These are phyloP conservation scores for Mus spretus DNA, from an alignment of 2,797 vertebrate genomes.

Conservation along the genomic window DNA sequence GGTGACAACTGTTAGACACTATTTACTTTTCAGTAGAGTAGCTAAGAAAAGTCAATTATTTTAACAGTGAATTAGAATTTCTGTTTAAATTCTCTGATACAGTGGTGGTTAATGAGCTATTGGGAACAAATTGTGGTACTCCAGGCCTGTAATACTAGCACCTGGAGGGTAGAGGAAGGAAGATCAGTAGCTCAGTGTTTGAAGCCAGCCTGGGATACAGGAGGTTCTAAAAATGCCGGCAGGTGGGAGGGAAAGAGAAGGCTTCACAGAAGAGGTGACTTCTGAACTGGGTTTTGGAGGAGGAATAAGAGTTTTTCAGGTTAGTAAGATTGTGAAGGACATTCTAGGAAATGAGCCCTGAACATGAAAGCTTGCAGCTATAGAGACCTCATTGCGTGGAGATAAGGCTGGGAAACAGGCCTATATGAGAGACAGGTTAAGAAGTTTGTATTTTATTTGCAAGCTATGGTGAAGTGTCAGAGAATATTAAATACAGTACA, in stretches of 20 bases:
- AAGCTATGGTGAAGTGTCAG: background rate
- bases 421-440: background rate
- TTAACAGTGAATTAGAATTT: conserved; percentile 8
- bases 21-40: background rate
- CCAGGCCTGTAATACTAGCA: background rate
- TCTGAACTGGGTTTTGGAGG: conserved; percentile 43
- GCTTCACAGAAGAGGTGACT: conserved; percentile 35
- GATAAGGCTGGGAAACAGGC: background rate
- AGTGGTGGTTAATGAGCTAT: conserved; percentile 21
- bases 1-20: background rate
- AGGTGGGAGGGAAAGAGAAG: background rate
- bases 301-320: conserved; percentile 48
- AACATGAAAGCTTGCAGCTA: background rate
- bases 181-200: background rate
- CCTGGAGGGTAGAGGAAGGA: background rate
- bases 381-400: background rate
- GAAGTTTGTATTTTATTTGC: background rate
- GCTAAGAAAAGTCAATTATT: conserved; percentile 10
- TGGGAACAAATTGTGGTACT: background rate
- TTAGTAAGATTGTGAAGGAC: background rate
- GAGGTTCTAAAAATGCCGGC: background rate
- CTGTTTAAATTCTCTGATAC: background rate
- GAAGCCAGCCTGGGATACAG: background rate
- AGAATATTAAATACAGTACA: background rate
- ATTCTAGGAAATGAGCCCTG: background rate